Percentiles rank a stretch among this genome's conserved stretches.
Conservation (phyloP, 2,888 invertebrate species). For the Epinotia brunnichana region DNA sequence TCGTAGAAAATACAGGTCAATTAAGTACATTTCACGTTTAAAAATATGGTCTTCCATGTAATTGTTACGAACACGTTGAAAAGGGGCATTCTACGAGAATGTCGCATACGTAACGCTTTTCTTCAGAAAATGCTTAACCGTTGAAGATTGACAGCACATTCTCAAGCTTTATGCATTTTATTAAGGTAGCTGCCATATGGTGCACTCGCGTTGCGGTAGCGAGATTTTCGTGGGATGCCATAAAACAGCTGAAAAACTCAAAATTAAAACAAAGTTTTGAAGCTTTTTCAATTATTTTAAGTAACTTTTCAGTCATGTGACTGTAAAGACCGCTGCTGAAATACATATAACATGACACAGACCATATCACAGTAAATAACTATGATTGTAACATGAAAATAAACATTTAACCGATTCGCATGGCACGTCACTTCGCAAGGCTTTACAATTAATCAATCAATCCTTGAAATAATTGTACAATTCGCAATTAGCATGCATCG, state of each 20-base stretch:
- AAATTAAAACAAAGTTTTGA: too few species aligned
- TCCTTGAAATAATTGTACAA: neutral
- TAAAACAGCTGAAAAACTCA: neutral
- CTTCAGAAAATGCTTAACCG: too few species aligned
- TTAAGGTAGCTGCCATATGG: too few species aligned
- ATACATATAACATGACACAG: neutral
- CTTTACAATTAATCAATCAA: neutral
- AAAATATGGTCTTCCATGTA: neutral
- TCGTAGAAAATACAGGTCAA: neutral
- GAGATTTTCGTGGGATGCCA: neutral
- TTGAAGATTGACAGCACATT: too few species aligned
- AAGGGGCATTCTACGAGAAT: too few species aligned
- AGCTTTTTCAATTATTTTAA: neutral
- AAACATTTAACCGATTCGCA: constrained; percentile 17
- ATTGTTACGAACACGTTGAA: neutral
- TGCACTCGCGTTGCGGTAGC: too few species aligned
- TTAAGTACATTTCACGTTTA: neutral
- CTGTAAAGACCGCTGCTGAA: neutral
- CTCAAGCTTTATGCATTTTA: too few species aligned
- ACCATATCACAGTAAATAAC: neutral
- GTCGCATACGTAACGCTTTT: too few species aligned
- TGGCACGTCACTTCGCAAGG: constrained; percentile 35
- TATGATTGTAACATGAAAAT: neutral
- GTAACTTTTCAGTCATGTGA: neutral
- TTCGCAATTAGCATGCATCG: constrained; percentile 17